Base-by-base conservation (phyloP, 2,888 invertebrate genomes). In the Mythimna vitellina region DNA sequence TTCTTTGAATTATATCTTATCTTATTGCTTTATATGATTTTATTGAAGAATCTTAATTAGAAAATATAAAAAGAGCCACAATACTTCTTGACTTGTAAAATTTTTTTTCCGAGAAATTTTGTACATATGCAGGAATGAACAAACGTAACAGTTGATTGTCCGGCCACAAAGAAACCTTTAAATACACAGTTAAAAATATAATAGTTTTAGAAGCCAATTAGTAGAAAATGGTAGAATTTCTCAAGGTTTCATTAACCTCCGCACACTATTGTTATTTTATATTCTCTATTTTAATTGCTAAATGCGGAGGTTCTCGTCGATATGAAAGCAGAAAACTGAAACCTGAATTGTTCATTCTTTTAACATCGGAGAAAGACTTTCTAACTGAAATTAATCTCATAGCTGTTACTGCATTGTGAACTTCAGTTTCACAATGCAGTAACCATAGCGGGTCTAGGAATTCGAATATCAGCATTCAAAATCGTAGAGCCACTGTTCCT, bases 241-340 rank as follows among this genome's bases (percentile, higher is more conserved):
- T 88, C 91, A 91, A 91, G 89, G 89, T 90, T 88, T 88, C 88
- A 81, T 88, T 85, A 86, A 88, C 88, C 88, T 88, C 85, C 82
- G 81, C 81, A 81, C 69, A 78, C 84, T 82, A 84, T 83, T 85
- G 81, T 85, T 83, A 81, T 78, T 84, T 88, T 84, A 84, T 85
- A 88, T 86, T 87, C 76, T 80, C 80, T 83, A 87, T 86, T 83
- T 83, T 84, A 83, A 80, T 76, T 83, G 75, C 81, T 81, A 79
- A 81, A 70, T 76, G 71, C 64, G 49, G 68, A 25, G 66, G 80
- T 88, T 90, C 89, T 86, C 90, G 89, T 82, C 86, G 78, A 78
- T 86, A 80, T 76, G 78, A 84, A 78, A 82, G 82, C 65, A 71
- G 66, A 64, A 65, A 70, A 62, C 66, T 79, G 70, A 83, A 81